Base-by-base conservation (phyloP, 1,140 invertebrate species). In the Aradophagus sp. region DNA sequence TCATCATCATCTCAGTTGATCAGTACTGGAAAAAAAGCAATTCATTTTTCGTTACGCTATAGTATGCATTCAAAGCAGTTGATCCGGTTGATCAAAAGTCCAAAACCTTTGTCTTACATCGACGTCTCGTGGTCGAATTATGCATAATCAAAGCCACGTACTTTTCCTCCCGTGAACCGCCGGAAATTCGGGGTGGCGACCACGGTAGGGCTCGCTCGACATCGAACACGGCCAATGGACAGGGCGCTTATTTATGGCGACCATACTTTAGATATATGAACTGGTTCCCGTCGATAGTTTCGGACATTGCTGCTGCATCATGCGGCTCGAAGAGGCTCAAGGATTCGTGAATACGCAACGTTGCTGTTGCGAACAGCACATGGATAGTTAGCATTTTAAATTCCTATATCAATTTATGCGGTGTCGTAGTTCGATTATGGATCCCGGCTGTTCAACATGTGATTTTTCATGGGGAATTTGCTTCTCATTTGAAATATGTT, bases 251-350 rank as follows among this genome's bases (percentile, higher is more conserved):
- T 85, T 86, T 86, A 85, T 85, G 80, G 84, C 79, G 77, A 84
- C 80, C 79, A 84, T 85, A 83, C 82, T 82, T 85, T 77, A 84
- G 81, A 86, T 85, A 84, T 85, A 86, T 86, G 82, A 85, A 86
- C 83, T 86, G 82, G 82, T 84, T 83, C 79, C 80, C 78, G 79
- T 85, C 82, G 80, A 86, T 84, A 86, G 79, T 85, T 85, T 77
- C 77, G 82, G 81, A 84, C 66, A 72, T 59, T 62, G 76, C 29
- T 38, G 53, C 56, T 76, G 77, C 81, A 77, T 84, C 83, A 83
- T 84, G 80, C 75, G 75, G 77, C 76, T 82, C 80, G 74, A 76
- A 77, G 76, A 80, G 72, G 76, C 50, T 55, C 62, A 69, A 50
- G 62, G 56, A 56, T 61, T 61, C 50, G 55, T 61, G 56, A 69